Evolutionary conservation across 2,797 vertebrate genomes (phyloP).

Genomic region (Harpagifer antarcticus): DNA sequence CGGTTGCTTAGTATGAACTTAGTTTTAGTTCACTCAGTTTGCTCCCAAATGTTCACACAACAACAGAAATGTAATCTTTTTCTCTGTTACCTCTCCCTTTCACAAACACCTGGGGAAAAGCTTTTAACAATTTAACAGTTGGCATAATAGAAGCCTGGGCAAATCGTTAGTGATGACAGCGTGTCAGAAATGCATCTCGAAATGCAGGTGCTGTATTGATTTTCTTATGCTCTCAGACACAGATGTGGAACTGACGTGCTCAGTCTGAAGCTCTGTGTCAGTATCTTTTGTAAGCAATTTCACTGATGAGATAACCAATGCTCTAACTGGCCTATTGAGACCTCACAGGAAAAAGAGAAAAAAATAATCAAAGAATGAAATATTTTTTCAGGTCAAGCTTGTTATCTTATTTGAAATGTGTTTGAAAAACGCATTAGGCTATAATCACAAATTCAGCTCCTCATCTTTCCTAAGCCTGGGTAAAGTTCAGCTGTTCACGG

Average conservation of each 20-base stretch:
- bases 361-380: conserved; percentile 45
- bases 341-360: conserved; percentile 18
- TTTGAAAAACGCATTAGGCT: conserved; percentile 61
- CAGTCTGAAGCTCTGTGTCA: conserved; percentile 33
- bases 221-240: conserved; percentile 50
- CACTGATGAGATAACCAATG: conserved; percentile 46
- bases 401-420: conserved; percentile 68
- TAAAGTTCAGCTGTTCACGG: conserved; percentile 57
- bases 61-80: conserved; percentile 39
- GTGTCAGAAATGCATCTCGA: conserved; percentile 48
- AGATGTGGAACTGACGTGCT: conserved; percentile 51
- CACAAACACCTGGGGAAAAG: conserved; percentile 35
- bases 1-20: conserved; percentile 27
- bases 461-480: conserved; percentile 42
- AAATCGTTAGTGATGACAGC: conserved; percentile 51
- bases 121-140: conserved; percentile 54
- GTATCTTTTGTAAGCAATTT: conserved; percentile 56
- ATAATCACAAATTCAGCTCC: conserved; percentile 61
- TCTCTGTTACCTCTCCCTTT: conserved; percentile 22
- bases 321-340: conserved; percentile 52
- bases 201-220: conserved; percentile 68
- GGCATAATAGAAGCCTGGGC: conserved; percentile 41
- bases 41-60: conserved; percentile 16
- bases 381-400: conserved; percentile 44
- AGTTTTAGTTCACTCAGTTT: conserved; percentile 37